phyloP scores from a whole-genome alignment of 1,140 invertebrate species.

The Helicoverpa zea region DNA sequence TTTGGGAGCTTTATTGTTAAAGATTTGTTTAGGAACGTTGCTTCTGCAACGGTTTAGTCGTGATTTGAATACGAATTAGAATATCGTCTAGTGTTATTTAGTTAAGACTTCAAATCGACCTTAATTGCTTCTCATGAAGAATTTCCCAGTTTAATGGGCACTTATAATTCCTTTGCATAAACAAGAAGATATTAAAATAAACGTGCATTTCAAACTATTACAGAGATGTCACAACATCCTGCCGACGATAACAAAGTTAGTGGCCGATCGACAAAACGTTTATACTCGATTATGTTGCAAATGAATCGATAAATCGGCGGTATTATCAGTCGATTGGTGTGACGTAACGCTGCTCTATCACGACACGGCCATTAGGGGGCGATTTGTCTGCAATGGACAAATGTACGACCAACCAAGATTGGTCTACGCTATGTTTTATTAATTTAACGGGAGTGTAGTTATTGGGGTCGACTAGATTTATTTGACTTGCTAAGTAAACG shows the following conservation, averaged over 20 bases:
- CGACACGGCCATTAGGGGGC: slow-evolving; percentile 61
- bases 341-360: slow-evolving; percentile 71
- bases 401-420: slow-evolving; percentile 22
- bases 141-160: not conserved
- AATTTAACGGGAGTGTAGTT: slow-evolving; percentile 7
- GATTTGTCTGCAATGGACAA: slow-evolving; percentile 31
- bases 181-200: slow-evolving; percentile 26
- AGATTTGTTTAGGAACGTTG: slow-evolving; percentile 17
- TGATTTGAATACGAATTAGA: slow-evolving; percentile 25
- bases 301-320: slow-evolving; percentile 66
- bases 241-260: slow-evolving; percentile 28
- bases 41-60: slow-evolving; percentile 1
- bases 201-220: slow-evolving; percentile 17
- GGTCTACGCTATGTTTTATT: slow-evolving; percentile 30
- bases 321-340: slow-evolving; percentile 60
- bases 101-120: not conserved
- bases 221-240: slow-evolving; percentile 37
- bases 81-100: not conserved
- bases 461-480: slow-evolving; percentile 10
- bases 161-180: not conserved
- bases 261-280: not conserved
- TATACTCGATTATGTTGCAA: slow-evolving; percentile 63
- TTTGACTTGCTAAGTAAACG: not conserved
- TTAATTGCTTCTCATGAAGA: not conserved
- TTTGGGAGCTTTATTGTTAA: slow-evolving; percentile 28